Base-by-base conservation (phyloP, 2,797 vertebrate species). In the Helostoma temminkii region DNA sequence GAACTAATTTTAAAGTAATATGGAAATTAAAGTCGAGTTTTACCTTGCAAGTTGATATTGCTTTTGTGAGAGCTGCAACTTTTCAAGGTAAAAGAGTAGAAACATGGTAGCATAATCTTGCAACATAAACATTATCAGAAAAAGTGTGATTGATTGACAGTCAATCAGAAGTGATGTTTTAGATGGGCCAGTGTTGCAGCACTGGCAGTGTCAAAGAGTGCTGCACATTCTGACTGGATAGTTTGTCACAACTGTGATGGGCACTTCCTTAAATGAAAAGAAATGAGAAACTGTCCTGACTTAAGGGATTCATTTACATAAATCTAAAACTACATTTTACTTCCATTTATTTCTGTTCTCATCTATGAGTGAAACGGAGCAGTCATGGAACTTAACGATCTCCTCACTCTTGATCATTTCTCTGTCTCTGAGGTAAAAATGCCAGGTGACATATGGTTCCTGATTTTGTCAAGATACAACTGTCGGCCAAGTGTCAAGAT, bases 261-360 rank as follows among this genome's bases (percentile, higher is more conserved):
- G 46, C 47, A 26, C 50, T 63, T 75, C 48, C 37, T 62, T 69
- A 59, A 78, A 78, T n/a, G 52, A 66, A 41, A 66, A 65, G 36
- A 76, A 75, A 72, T 70, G 47, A 64, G 45, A 67, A 80, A 75
- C 66, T 60, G 42, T 81, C 32, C 24, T 24, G 47, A 59, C 64
- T 71, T 71, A 47, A 86, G 72, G 74, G 61, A 74, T 25, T 78
- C 52, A 71, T 86, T 84, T 80, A 55, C 45, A 73, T 74, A 11
- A 26, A 77, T 71, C 49, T 63, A 30, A 68, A 76, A 56, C 8
- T 58, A 22, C n/a, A 8, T 65, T 68, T 65, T 19, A 53, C 48
- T 71, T 49, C 4, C 49, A 9, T 66, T 57, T 52, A 41, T 66
- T 69, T 60, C 19, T 34, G 3, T 55, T 78, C 49, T 47, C 53